A percentile compares a stretch with the other conserved stretches of the same genome.
Evolutionary conservation across 2,113 vertebrate species (phyloP).

Genomic region (Ammospiza nelsoni): DNA sequence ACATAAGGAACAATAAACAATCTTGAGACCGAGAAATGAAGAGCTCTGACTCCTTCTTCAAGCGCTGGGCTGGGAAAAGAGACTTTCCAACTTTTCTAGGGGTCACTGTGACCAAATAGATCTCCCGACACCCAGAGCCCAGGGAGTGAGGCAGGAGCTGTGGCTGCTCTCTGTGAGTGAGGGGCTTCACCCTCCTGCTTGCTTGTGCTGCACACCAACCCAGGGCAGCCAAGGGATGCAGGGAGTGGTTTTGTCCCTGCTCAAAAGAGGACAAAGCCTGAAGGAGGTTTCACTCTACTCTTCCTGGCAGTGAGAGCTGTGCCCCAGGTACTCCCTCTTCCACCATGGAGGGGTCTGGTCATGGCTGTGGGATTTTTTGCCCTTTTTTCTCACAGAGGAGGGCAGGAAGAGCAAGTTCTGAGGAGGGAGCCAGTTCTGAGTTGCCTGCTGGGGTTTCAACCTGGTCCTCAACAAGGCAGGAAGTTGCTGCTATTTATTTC

Average conservation of each 20-base stretch:
- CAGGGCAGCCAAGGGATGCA: not conserved
- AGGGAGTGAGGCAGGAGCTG: not conserved
- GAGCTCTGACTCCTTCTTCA: too few species aligned
- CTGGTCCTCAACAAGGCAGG: not conserved
- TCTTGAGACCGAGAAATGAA: too few species aligned
- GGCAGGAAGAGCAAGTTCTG: not conserved
- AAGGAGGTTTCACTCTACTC: not conserved
- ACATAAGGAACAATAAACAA: too few species aligned
- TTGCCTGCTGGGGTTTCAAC: not conserved
- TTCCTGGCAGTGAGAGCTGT: not conserved
- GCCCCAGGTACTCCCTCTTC: not conserved
- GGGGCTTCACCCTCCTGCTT: not conserved
- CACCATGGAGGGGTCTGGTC: not conserved
- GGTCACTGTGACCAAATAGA: too few species aligned
- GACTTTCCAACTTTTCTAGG: too few species aligned
- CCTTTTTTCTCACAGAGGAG: not conserved
- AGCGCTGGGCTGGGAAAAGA: too few species aligned
- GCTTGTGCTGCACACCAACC: not conserved
- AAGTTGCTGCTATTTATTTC: not conserved
- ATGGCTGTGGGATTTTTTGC: fast-evolving
- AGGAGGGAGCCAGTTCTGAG: not conserved
- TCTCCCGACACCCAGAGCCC: not conserved
- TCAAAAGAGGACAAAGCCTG: not conserved
- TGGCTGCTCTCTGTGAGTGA: not conserved
- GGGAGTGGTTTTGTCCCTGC: not conserved